phyloP scores from a whole-genome alignment of 2,113 vertebrate genomes.

The Callochromis pleurospilus region DNA sequence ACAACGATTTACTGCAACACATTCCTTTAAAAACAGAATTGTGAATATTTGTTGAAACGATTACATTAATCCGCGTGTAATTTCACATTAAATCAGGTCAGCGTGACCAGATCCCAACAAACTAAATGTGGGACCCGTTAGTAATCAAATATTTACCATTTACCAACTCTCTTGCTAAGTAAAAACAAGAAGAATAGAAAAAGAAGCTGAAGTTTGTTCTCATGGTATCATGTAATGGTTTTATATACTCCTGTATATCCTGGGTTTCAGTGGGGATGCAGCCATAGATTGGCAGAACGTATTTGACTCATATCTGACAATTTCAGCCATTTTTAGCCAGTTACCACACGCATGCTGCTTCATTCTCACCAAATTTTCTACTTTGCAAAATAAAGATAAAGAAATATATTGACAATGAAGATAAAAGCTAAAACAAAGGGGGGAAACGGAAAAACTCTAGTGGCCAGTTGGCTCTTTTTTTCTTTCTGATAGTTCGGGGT shows the following conservation, averaged over 20 bases:
- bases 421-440: background rate
- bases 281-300: background rate
- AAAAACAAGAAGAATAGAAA: background rate
- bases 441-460: rapidly evolving
- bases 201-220: background rate
- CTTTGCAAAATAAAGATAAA: background rate
- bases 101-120: background rate
- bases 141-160: background rate
- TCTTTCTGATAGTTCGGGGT: background rate
- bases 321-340: background rate
- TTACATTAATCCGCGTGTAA: background rate
- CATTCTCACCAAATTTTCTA: background rate
- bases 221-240: background rate
- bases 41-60: background rate
- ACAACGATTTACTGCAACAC: background rate
- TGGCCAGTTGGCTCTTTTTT: background rate
- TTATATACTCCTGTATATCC: background rate
- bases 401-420: background rate
- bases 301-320: background rate
- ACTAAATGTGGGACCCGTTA: background rate
- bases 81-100: background rate
- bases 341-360: background rate
- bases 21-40: background rate
- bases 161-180: background rate
- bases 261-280: background rate